A percentile compares a stretch with the other conserved stretches of the same genome.
Evolutionary conservation across 2,888 invertebrate species (phyloP).

Genomic region (Seira musarum): DNA sequence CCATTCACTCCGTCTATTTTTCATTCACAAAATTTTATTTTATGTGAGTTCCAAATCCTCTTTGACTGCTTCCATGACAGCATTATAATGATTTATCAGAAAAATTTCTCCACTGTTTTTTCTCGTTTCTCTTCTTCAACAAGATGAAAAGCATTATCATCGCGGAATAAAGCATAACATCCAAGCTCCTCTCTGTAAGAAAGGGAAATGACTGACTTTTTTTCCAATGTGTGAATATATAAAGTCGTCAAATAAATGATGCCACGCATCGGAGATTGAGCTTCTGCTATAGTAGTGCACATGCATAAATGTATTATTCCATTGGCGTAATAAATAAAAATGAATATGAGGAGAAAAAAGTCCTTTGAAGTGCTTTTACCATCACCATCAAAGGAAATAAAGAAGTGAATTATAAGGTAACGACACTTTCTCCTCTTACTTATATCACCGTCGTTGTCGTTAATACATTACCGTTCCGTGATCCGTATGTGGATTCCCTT

Average conservation of each 20-base stretch:
- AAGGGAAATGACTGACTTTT: constrained; percentile 25
- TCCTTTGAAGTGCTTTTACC: constrained; percentile 27
- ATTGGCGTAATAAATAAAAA: constrained; percentile 35
- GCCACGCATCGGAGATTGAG: constrained; percentile 29
- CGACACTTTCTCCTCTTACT: constrained; percentile 20
- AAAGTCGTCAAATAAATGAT: constrained; percentile 15
- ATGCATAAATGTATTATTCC: constrained; percentile 14
- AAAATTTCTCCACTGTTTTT: constrained; percentile 61
- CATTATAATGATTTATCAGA: constrained; percentile 70
- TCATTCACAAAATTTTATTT: constrained; percentile 19
- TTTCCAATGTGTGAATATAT: constrained; percentile 15
- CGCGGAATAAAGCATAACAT: background rate
- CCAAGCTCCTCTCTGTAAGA: background rate
- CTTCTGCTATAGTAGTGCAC: background rate
- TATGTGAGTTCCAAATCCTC: constrained; percentile 68
- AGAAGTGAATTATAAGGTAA: constrained; percentile 31
- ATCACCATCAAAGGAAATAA: constrained; percentile 11
- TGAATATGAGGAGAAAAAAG: constrained; percentile 10
- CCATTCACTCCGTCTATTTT: background rate
- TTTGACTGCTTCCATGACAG: constrained; percentile 68
- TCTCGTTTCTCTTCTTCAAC: constrained; percentile 22
- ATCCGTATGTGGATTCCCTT: constrained; percentile 24
- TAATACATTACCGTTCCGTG: constrained; percentile 3
- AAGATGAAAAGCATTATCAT: background rate
- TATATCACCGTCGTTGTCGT: constrained; percentile 3